A percentile compares a stretch with the other conserved stretches of the same genome.
These are phyloP conservation scores for Actinostola sp. DNA, from an alignment of 92 coral and sea anemone species.

Conservation along the genomic window DNA sequence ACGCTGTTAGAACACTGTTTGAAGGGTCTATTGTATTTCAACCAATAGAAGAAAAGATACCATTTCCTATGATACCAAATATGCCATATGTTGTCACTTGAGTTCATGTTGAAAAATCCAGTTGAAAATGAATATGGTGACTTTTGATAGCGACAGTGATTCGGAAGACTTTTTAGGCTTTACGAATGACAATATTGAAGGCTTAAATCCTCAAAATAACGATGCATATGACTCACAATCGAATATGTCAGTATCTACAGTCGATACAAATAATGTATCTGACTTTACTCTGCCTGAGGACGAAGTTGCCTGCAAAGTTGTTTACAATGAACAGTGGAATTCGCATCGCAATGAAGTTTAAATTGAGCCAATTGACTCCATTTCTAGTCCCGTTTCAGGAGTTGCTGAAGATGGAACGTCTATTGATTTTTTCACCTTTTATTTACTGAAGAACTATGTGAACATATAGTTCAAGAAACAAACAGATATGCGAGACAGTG, in stretches of 20 bases:
- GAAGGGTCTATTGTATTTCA: slow-evolving; percentile 11
- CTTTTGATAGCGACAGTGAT: slow-evolving; percentile 31
- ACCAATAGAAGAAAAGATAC: slow-evolving; percentile 37
- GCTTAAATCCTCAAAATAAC: not conserved
- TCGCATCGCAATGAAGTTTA: too few relatives aligned
- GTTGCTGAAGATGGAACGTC: slow-evolving; percentile 59
- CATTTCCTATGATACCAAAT: slow-evolving; percentile 12
- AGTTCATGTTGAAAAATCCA: slow-evolving; percentile 14
- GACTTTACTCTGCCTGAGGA: slow-evolving; percentile 23
- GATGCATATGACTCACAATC: slow-evolving; percentile 27
- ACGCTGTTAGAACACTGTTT: slow-evolving; percentile 3
- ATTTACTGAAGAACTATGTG: slow-evolving; percentile 23
- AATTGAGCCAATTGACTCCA: too few relatives aligned
- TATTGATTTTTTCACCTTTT: slow-evolving; percentile 29
- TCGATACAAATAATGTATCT: slow-evolving; percentile 19
- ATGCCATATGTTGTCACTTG: slow-evolving; percentile 16
- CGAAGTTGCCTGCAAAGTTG: too few relatives aligned
- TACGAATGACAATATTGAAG: slow-evolving; percentile 23
- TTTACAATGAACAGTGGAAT: too few relatives aligned
- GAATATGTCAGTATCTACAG: slow-evolving; percentile 39
- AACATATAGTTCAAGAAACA: slow-evolving; percentile 31
- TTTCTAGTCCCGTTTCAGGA: slow-evolving; percentile 41
- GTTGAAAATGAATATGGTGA: too few relatives aligned
- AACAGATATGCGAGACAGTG: slow-evolving; percentile 32
- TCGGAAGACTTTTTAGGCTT: slow-evolving; percentile 50